phyloP scores from a whole-genome alignment of 2,888 invertebrate genomes.

The Taphrorychus bicolor region DNA sequence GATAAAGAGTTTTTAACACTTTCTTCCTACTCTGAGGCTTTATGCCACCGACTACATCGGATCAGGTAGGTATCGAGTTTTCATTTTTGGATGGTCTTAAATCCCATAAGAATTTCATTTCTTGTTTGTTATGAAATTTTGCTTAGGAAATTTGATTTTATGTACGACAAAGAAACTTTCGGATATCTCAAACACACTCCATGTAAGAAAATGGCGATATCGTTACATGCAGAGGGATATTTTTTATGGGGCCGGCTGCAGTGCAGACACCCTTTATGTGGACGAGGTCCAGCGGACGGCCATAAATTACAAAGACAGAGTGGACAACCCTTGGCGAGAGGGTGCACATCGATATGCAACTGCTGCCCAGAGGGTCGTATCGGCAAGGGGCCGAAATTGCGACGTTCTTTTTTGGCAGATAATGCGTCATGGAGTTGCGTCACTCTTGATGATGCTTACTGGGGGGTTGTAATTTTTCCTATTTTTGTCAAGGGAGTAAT shows the following conservation, averaged over 20 bases:
- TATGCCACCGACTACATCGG: not conserved
- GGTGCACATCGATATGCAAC: slow-evolving; percentile 40
- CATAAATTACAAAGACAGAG: slow-evolving; percentile 39
- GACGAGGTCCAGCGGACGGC: slow-evolving; percentile 54
- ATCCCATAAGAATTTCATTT: too few species aligned
- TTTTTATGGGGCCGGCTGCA: slow-evolving; percentile 54
- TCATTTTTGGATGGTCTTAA: too few species aligned
- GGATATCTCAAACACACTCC: slow-evolving; percentile 47
- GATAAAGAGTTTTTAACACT: slow-evolving; percentile 35
- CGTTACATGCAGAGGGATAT: slow-evolving; percentile 45
- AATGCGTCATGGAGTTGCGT: slow-evolving; percentile 31
- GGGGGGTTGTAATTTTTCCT: too few species aligned
- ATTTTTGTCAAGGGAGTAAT: too few species aligned
- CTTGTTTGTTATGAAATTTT: too few species aligned
- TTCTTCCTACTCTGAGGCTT: not conserved
- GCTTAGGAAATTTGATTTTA: not conserved
- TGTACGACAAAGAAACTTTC: not conserved
- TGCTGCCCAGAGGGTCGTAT: slow-evolving; percentile 38
- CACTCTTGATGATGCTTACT: slow-evolving; percentile 3
- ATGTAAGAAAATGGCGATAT: slow-evolving; percentile 51
- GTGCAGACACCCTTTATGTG: slow-evolving; percentile 50
- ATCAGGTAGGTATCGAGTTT: too few species aligned
- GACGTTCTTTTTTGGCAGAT: slow-evolving; percentile 30
- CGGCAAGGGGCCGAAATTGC: slow-evolving; percentile 34
- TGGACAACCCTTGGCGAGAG: slow-evolving; percentile 41